Percentiles rank a stretch among this genome's conserved stretches.
Evolutionary conservation across 1,140 invertebrate genomes (phyloP).

Genomic region (Colletes gigas): DNA sequence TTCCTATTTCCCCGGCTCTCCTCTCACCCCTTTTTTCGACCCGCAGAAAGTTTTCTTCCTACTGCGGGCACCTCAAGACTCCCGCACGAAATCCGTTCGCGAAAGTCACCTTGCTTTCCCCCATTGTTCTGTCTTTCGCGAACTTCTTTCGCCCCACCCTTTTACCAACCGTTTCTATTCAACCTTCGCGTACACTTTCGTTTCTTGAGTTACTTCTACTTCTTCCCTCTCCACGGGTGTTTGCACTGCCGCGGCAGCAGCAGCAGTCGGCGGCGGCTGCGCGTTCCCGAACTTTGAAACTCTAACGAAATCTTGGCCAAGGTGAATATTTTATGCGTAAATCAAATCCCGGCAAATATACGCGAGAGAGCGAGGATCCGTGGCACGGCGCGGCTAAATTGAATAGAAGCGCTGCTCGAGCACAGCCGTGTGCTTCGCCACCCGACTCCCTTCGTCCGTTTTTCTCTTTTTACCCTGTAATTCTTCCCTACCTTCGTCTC

Average conservation of each 20-base stretch:
- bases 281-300: slow-evolving; percentile 66
- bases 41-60: slow-evolving; percentile 57
- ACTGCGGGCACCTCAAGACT: slow-evolving; percentile 45
- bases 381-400: slow-evolving; percentile 70
- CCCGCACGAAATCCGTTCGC: slow-evolving; percentile 31
- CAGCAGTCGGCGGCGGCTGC: slow-evolving; percentile 41
- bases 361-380: slow-evolving; percentile 64
- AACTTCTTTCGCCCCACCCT: slow-evolving; percentile 38
- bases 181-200: slow-evolving; percentile 40
- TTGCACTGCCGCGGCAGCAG: slow-evolving; percentile 33
- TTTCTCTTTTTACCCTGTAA: slow-evolving; percentile 1
- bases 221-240: slow-evolving; percentile 36
- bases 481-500: not conserved
- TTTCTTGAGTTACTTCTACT: slow-evolving; percentile 40
- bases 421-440: slow-evolving; percentile 52
- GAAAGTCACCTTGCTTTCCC: slow-evolving; percentile 43
- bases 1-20: slow-evolving; percentile 13
- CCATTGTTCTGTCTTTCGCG: slow-evolving; percentile 44
- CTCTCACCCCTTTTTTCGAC: slow-evolving; percentile 48
- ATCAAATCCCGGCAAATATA: slow-evolving; percentile 68
- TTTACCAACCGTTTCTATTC: not conserved
- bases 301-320: slow-evolving; percentile 72
- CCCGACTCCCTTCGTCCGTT: slow-evolving; percentile 31
- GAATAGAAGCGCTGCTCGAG: slow-evolving; percentile 70
- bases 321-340: slow-evolving; percentile 76